A percentile compares a stretch with the other conserved stretches of the same genome.
These are phyloP conservation scores for Brachionichthys hirsutus DNA, from an alignment of 2,113 vertebrate species.

Conservation along the genomic window DNA sequence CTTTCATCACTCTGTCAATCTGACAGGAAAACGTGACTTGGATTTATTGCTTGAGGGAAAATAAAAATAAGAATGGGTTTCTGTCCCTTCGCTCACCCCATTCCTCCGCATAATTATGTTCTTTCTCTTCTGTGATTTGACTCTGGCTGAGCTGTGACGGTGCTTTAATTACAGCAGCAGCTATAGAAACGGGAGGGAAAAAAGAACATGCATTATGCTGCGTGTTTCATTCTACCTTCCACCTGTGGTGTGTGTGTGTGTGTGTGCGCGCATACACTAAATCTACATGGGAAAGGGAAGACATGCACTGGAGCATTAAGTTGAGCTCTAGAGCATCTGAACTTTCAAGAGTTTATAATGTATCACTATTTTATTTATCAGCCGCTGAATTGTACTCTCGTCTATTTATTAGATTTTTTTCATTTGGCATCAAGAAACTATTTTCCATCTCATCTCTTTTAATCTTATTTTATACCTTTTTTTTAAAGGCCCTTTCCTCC, in stretches of 20 bases:
- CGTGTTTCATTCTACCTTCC: conserved; percentile 30
- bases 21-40: too few relatives aligned
- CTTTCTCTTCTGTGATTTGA: conserved; percentile 14
- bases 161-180: conserved; percentile 22
- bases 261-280: background rate
- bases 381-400: conserved; percentile 2
- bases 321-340: background rate
- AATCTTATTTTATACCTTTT: too few relatives aligned
- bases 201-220: conserved; percentile 19
- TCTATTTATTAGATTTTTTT: background rate
- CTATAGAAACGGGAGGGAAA: too few relatives aligned
- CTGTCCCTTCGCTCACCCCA: background rate
- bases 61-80: too few relatives aligned
- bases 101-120: background rate
- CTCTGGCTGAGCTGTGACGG: conserved; percentile 31
- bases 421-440: too few relatives aligned
- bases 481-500: background rate
- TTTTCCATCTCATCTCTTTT: background rate
- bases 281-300: conserved; percentile 21
- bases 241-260: conserved; percentile 25
- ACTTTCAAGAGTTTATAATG: conserved; percentile 50
- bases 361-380: conserved; percentile 63
- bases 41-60: too few relatives aligned
- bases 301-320: background rate
- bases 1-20: too few relatives aligned